Base-by-base conservation (phyloP, 1,140 invertebrate species). In the Saccostrea glomerata region DNA sequence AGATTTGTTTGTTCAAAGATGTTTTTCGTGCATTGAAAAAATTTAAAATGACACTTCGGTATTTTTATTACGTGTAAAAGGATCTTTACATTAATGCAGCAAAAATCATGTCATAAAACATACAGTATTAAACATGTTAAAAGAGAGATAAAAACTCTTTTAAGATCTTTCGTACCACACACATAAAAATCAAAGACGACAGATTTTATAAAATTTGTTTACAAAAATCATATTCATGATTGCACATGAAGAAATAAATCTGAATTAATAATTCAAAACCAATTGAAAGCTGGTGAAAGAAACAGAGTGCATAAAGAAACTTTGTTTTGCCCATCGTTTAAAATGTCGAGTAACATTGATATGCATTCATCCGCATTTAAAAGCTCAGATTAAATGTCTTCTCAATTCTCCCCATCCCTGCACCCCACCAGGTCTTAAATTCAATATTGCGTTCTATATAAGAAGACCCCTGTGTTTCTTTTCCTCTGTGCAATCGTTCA, bases 191-290 rank as follows among this genome's bases (percentile, higher is more conserved):
- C 23, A 36, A 77, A 36, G 13, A 73, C 7, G 30, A 30, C 70
- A 77, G 11, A 25, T 36, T 23, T 20, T 66, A 47, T 47, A 66
- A n/a, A 7, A 66, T 66, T 66, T 20, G 11, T 20, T 20, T 47
- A 47, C 47, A n/a, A 66, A 66, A 66, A 66, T 66, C 60, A 30
- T 77, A 77, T 77, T 77, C 70, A 77, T 77, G 12, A 30, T 77
- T 30, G 70, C 23, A 77, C 70, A 66, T 66, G 47, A 47, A 47
- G 47, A 47, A 47, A 47, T 66, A 66, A 66, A 66, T n/a, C 60
- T 20, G 30, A 66, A 23, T 66, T n/a, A 66, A 66, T 66, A 23
- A 20, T 47, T 47, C 23, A 66, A n/a, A 2, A 23, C 60, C 60
- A 66, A n/a, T 66, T 25, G 66, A 30, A 77, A 77, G 9, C n/a